Evolutionary conservation across 2,888 invertebrate species (phyloP), one percentile per base, ranked within the genome.

Genomic region (Octonoba sinensis): DNA sequence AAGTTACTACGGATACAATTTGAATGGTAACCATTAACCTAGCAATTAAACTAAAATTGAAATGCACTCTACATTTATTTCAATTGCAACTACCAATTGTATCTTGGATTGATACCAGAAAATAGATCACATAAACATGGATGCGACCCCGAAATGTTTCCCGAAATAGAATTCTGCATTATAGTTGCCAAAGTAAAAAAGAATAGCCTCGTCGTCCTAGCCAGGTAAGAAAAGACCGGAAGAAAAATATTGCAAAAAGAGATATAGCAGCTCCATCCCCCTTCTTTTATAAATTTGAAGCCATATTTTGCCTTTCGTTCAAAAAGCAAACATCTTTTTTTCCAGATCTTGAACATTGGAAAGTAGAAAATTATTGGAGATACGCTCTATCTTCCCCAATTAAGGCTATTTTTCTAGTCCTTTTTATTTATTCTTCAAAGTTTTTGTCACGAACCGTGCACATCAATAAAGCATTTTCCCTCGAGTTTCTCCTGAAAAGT

Each of bases 241-340:
- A 60, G 24, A 69, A 76, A 76, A 62, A 69, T 76, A 62, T 54
- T 76, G 47, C 69, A 57, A 62, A 75, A 76, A 76, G 69, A 57
- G 27, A 27, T 27, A 27, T 27, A 51, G 20, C 46, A 22, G 62
- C 47, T 51, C 27, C 62, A 54, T 60, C 59, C 22, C 56, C 20
- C 46, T 46, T 64, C 22, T 49, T 69, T 69, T 65, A 36, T 67
- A 69, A 27, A 27, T 27, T 77, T 77, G 62, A 46, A 64, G 46
- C 64, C 64, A 62, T 77, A 77, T 70, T 77, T 70, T 70, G 69
- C 69, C n/a, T 70, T 77, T 69, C 76, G 36, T 70, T 77, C 64
- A 77, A 70, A 77, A 64, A 77, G 76, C 69, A 77, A 77, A 77
- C 70, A 77, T 70, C 24, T n/a, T 70, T 64, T 70, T 67, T 69